Evolutionary conservation across 1,140 invertebrate genomes (phyloP).

Genomic region (Brachionus rotundiformis): DNA sequence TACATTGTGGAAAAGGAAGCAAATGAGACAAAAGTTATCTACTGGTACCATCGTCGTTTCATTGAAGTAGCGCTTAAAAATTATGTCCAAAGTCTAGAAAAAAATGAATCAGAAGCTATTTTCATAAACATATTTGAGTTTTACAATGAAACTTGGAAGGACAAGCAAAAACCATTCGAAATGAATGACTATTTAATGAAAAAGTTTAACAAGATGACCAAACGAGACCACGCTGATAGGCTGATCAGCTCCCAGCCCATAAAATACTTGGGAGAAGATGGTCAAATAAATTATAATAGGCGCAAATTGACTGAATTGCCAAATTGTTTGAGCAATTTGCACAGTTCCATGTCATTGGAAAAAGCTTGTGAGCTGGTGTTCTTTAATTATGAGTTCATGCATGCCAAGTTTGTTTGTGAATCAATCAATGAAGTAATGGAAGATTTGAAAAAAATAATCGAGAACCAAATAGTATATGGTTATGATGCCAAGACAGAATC

Average conservation of each 20-base stretch:
- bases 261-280: background rate
- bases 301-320: conserved; percentile 51
- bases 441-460: conserved; percentile 11
- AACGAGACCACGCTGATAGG: background rate
- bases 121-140: conserved; percentile 46
- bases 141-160: conserved; percentile 52
- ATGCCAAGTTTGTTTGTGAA: conserved; percentile 31
- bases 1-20: conserved; percentile 70
- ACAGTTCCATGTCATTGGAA: background rate
- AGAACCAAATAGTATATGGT: background rate
- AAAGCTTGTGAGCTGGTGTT: conserved; percentile 25
- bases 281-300: conserved; percentile 32
- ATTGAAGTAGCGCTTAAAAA: conserved; percentile 24
- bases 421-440: conserved; percentile 35
- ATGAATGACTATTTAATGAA: conserved; percentile 2
- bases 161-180: conserved; percentile 38
- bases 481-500: background rate
- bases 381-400: conserved; percentile 50
- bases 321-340: conserved; percentile 7
- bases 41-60: conserved; percentile 52
- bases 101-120: conserved; percentile 9
- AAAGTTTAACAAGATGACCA: background rate
- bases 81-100: background rate
- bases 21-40: conserved; percentile 60
- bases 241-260: conserved; percentile 16